These are phyloP conservation scores for Prionchulus punctatus DNA, from an alignment of 2,888 invertebrate species.

Conservation along the genomic window DNA sequence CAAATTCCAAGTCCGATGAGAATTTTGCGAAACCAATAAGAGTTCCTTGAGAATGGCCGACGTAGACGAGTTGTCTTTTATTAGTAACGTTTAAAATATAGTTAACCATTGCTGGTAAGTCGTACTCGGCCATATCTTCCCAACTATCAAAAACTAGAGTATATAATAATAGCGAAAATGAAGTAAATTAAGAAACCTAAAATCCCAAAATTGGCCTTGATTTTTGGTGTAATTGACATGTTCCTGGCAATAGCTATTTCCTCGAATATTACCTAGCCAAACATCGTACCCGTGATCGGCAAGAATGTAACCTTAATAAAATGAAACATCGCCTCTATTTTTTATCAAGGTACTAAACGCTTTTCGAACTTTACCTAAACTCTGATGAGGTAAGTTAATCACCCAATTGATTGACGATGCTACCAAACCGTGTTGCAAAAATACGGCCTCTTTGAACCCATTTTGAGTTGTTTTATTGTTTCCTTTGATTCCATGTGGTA, in stretches of 20 bases:
- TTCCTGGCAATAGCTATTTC: conserved; percentile 32
- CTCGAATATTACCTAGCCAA: conserved; percentile 35
- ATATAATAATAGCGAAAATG: too few relatives aligned
- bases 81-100: conserved; percentile 48
- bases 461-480: conserved; percentile 20
- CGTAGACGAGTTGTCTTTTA: conserved; percentile 49
- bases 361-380: conserved; percentile 7
- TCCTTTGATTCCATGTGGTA: conserved; percentile 46
- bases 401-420: conserved; percentile 61
- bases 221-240: conserved; percentile 24
- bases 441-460: conserved; percentile 30
- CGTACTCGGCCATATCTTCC: conserved; percentile 68
- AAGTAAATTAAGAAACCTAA: conserved; percentile 24
- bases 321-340: too few relatives aligned
- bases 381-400: conserved; percentile 43
- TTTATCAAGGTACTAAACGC: too few relatives aligned
- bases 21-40: conserved; percentile 32
- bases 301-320: conserved; percentile 47
- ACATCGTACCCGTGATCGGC: conserved; percentile 32
- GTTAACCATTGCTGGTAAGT: conserved; percentile 68
- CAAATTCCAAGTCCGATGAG: conserved; percentile 22
- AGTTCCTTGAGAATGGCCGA: conserved; percentile 77
- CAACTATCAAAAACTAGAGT: too few relatives aligned
- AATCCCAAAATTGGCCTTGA: conserved; percentile 31
- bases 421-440: conserved; percentile 37